These are phyloP conservation scores for Cavia porcellus DNA, from an alignment of 2,113 vertebrate species.

Conservation along the genomic window DNA sequence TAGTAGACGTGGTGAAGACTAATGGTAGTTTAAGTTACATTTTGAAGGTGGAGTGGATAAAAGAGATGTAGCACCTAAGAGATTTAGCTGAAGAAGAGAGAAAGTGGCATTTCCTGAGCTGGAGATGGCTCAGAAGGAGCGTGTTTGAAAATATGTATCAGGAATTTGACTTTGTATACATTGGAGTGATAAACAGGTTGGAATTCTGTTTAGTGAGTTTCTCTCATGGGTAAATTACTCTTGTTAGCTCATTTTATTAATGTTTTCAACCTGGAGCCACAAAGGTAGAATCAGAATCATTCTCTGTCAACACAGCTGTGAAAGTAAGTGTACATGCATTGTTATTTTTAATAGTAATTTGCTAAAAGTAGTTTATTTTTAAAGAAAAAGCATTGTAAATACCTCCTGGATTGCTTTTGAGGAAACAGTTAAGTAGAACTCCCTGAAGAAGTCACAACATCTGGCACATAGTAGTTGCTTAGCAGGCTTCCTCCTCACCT, in stretches of 20 bases:
- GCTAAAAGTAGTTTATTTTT: not conserved
- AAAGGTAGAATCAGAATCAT: not conserved
- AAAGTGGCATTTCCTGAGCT: not conserved
- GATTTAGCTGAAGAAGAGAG: not conserved
- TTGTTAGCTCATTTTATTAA: not conserved
- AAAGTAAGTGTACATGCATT: not conserved
- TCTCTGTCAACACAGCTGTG: not conserved
- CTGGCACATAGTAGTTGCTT: not conserved
- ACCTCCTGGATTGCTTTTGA: not conserved
- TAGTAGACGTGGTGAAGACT: no score
- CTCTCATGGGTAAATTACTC: not conserved
- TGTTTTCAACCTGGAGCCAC: not conserved
- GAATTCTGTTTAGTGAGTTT: not conserved
- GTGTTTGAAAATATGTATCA: not conserved
- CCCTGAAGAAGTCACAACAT: not conserved
- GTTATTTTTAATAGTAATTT: not conserved
- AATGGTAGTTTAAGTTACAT: no score
- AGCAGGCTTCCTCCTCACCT: not conserved
- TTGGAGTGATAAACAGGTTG: not conserved
- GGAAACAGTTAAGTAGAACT: not conserved
- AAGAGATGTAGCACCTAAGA: not conserved
- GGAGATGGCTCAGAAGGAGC: not conserved
- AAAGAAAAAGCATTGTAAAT: not conserved
- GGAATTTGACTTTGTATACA: not conserved
- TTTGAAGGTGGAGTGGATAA: not conserved